These are phyloP conservation scores for Octodonta nipae DNA, from an alignment of 2,888 invertebrate species.

Conservation along the genomic window DNA sequence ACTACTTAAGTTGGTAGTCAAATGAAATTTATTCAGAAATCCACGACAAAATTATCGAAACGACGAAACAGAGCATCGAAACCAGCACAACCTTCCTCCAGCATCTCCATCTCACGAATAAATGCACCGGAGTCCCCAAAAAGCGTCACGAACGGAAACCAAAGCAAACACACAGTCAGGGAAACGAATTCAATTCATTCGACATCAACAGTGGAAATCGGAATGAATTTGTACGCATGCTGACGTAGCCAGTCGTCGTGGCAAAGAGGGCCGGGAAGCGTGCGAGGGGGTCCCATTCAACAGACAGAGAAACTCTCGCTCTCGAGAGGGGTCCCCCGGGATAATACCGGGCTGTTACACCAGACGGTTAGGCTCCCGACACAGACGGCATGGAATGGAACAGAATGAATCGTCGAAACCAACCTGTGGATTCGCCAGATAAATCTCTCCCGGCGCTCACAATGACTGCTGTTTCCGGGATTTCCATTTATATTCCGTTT, in stretches of 20 bases:
- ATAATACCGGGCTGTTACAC: constrained; percentile 7
- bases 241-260: constrained; percentile 3
- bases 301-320: constrained; percentile 30
- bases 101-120: too few relatives aligned
- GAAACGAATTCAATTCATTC: constrained; percentile 12
- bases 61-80: too few relatives aligned
- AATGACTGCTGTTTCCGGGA: constrained; percentile 22
- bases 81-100: too few relatives aligned
- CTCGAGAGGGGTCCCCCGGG: constrained; percentile 15
- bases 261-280: too few relatives aligned
- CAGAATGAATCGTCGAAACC: constrained; percentile 17
- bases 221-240: background rate
- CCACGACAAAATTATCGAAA: too few relatives aligned
- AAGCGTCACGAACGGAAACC: constrained; percentile 12
- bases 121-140: too few relatives aligned
- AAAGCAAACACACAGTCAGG: constrained; percentile 7
- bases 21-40: too few relatives aligned
- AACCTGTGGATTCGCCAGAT: constrained; percentile 37
- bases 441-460: constrained; percentile 28
- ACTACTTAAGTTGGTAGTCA: too few relatives aligned
- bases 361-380: too few relatives aligned
- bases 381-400: background rate
- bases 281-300: constrained; percentile 29
- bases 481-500: constrained; percentile 20
- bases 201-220: constrained; percentile 11